Base-by-base conservation (phyloP, 2,797 vertebrate genomes). In the Ispidina lecontei region DNA sequence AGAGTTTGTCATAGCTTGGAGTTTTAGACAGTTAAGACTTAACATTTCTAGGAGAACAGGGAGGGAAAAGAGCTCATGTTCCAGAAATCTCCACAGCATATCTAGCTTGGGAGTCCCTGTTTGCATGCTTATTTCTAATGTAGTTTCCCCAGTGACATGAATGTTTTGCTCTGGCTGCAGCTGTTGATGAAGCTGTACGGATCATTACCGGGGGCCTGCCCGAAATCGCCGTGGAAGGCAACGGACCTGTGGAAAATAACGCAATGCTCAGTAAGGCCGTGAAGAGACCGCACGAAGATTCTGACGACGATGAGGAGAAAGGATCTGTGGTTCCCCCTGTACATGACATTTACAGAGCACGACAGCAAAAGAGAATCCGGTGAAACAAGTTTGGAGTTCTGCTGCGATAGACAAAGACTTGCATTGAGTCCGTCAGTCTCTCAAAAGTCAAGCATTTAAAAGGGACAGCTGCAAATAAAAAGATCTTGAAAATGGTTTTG, bases 331-430 rank as follows among this genome's bases (percentile, higher is more conserved):
- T 99, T 31, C 99, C 99, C 9, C 99, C 99, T 0, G 98, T 99
- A 82, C 99, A 99, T 6, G 99, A 99, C 98, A 99, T 99, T 95
- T 99, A 99, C 97, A 98, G 99, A 73, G 98, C 99, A 4, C 98
- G 99, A 51, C 99, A 99, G 95, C 99, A 99, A 97, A 99, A 99
- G 96, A 98, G 99, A 95, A 99, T 99, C 96, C 99, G 99, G 98
- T 99, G 98, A 99, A 87, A 95, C 91, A 5, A 46, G 89, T 47
- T 5, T 37, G 39, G 81, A 56, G 58, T 68, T 75, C 72, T 77
- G 10, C 91, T 71, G 85, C 46, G 74, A 81, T 12, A 85, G 70
- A 94, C 95, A 91, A 91, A 94, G 92, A 91, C 81, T 96, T 87
- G 83, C 87, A 83, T 92, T 72, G 93, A 93, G 74, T 87, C 91